These are phyloP conservation scores for Leptogaster cylindrica DNA, from an alignment of 2,888 invertebrate species.

Conservation along the genomic window DNA sequence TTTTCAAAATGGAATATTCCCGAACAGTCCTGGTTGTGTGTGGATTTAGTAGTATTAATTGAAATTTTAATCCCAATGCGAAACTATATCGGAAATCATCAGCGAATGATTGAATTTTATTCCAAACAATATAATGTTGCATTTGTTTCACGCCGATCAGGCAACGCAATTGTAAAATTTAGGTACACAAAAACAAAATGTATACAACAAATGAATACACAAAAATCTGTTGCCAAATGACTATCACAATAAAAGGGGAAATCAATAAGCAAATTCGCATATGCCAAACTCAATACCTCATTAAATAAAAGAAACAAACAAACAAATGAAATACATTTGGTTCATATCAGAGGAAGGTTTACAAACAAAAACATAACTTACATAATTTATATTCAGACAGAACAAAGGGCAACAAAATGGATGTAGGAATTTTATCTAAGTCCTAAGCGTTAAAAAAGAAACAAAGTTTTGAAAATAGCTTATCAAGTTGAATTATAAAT, in stretches of 20 bases:
- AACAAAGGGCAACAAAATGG: conserved; percentile 6
- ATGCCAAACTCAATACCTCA: conserved; percentile 32
- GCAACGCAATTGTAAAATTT: background rate
- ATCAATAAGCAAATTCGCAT: conserved; percentile 8
- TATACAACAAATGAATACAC: conserved; percentile 10
- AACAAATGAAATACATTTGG: conserved; percentile 16
- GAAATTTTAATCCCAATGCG: background rate
- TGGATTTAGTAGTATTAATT: background rate
- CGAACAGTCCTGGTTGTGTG: background rate
- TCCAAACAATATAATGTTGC: conserved; percentile 1
- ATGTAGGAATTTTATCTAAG: conserved; percentile 12
- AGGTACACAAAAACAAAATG: background rate
- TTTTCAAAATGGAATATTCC: background rate
- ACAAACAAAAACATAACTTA: too few relatives aligned
- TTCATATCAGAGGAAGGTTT: conserved; percentile 25
- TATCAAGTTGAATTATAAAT: conserved; percentile 36
- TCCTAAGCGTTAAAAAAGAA: conserved; percentile 17
- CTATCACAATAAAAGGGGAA: conserved; percentile 10
- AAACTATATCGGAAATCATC: background rate
- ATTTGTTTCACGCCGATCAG: background rate
- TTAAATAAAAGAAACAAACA: background rate
- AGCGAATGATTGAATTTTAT: too few relatives aligned
- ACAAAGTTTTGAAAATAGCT: conserved; percentile 6
- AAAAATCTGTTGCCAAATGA: conserved; percentile 10
- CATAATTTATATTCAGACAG: too few relatives aligned